Evolutionary conservation across 2,888 invertebrate genomes (phyloP), one percentile per base, ranked within the genome.

Genomic region (Agrotis clavis): DNA sequence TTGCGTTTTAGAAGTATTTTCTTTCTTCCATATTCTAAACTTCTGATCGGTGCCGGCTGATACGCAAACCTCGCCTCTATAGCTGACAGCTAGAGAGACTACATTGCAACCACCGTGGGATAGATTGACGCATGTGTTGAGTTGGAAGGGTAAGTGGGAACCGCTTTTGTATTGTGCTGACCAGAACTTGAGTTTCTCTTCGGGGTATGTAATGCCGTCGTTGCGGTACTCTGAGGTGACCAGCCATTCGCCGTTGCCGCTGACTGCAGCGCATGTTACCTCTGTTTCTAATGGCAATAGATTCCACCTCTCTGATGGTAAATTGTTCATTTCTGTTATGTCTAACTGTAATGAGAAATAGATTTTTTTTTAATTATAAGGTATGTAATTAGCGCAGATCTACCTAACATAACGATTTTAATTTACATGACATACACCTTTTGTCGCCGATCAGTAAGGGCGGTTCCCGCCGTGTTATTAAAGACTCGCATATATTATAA

Each of bases 181-280:
- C 95, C 96, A 96, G 87, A 96, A 96, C 77, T 96, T 96, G 1
- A 96, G 90, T 76, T 92, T 92, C 74, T 96, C 96, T 75, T 96
- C 96, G 0, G 96, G 94, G 79, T 94, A 95, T 50, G 87, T 90
- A 53, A 90, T 79, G n/a, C 94, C 94, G 45, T 96, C 96, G 75
- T 95, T 93, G 71, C 96, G 90, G 82, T 95, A 96, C 74, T 96
- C 95, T 0, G 96, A 96, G 0, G 96, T 96, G 59, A 93, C 95
- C 0, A 96, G 92, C 94, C 95, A 96, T 0, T 85, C 81, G 0
- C 95, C 94, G 53, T 93, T 89, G 0, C 92, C 93, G 71, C 92
- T 94, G 41, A 95, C 91, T 0, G 94, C 93, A 0, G 93, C 94
- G 77, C 95, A 95, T 0, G 94, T 93, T 13, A 96, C 93, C 84